A percentile compares a stretch with the other conserved stretches of the same genome.
Conservation (phyloP, 2,113 vertebrate species). For the Misgurnus mizolepis region DNA sequence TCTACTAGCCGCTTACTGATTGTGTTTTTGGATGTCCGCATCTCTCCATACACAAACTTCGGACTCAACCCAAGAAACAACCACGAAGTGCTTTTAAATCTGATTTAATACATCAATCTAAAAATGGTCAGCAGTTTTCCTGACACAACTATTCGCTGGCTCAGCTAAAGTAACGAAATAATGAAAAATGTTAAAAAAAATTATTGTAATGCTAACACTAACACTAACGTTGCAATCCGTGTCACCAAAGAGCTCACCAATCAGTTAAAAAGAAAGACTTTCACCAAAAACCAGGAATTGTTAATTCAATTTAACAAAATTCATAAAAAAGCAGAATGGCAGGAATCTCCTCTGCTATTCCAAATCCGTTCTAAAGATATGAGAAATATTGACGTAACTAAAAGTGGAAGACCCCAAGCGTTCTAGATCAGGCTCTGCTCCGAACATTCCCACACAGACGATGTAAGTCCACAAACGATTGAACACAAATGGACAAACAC, state of each 20-base stretch:
- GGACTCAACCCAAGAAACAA: too few relatives aligned
- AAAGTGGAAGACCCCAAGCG: slow-evolving; percentile 49
- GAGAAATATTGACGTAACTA: slow-evolving; percentile 7
- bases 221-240: neutral
- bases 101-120: neutral
- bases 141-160: slow-evolving; percentile 14
- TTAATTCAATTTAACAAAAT: neutral
- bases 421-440: slow-evolving; percentile 29
- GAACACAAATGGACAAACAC: slow-evolving; percentile 25
- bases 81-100: too few relatives aligned
- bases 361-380: slow-evolving; percentile 2
- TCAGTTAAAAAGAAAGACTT: neutral
- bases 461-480: neutral
- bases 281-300: neutral
- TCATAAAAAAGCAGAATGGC: neutral
- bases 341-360: neutral
- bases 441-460: slow-evolving; percentile 24
- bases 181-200: neutral
- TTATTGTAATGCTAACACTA: neutral
- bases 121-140: neutral
- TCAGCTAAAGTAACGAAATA: neutral
- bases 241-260: neutral
- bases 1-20: neutral
- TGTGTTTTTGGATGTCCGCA: neutral
- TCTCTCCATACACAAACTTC: neutral